Conservation (phyloP, 1,140 invertebrate species). For the Conus ventricosus region DNA sequence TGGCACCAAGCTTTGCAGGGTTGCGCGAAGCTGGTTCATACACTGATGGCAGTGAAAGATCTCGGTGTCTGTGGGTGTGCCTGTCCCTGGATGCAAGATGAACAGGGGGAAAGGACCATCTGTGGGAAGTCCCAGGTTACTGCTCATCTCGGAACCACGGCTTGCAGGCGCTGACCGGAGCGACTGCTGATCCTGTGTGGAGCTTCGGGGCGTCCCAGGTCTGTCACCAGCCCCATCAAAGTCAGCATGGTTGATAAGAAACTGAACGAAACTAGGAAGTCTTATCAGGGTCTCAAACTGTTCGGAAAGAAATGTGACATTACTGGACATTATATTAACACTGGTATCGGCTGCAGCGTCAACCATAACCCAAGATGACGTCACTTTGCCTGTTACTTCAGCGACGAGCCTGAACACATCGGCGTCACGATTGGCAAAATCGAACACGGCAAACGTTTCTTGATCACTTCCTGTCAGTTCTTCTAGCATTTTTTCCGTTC, state of each 20-base stretch:
- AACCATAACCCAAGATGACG: not conserved
- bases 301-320: not conserved
- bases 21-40: not conserved
- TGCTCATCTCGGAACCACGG: not conserved
- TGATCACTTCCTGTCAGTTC: not conserved
- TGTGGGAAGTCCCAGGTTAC: not conserved
- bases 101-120: not conserved
- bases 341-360: not conserved
- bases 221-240: not conserved
- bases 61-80: not conserved
- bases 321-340: not conserved
- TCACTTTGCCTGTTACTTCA: not conserved
- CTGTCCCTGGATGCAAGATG: not conserved
- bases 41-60: not conserved
- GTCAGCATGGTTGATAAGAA: not conserved
- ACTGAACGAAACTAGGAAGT: slow-evolving; percentile 4
- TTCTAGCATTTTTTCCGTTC: not conserved
- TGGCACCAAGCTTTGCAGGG: not conserved
- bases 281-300: not conserved
- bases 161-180: not conserved
- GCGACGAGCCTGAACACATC: not conserved
- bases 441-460: slow-evolving; percentile 7
- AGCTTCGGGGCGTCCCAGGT: not conserved
- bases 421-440: not conserved
- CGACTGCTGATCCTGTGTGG: not conserved